Conservation (phyloP, 2,797 vertebrate species). For the Mallotus villosus region DNA sequence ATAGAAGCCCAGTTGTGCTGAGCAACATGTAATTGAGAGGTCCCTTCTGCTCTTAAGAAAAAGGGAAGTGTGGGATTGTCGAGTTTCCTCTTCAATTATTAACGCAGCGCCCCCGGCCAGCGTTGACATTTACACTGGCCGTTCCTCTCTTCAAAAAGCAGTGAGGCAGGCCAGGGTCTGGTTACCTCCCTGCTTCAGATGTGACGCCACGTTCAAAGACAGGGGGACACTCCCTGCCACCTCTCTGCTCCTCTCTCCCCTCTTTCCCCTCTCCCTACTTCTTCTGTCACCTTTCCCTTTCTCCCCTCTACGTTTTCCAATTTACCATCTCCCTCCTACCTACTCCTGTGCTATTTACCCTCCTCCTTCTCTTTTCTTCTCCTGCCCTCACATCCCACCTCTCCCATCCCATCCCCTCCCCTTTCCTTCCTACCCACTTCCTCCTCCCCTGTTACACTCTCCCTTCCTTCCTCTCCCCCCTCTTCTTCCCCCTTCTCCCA, state of each 20-base stretch:
- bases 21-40: conserved; percentile 51
- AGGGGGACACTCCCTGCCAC: conserved; percentile 36
- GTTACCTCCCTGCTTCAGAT: conserved; percentile 45
- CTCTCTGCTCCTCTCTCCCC: background rate
- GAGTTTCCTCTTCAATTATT: conserved; percentile 54
- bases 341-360: background rate
- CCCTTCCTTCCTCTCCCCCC: conserved; percentile 20
- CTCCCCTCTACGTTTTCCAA: background rate
- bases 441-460: background rate
- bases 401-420: too few species aligned
- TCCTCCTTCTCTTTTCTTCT: background rate
- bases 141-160: conserved; percentile 53
- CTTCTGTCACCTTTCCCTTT: too few species aligned
- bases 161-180: conserved; percentile 45
- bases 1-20: conserved; percentile 37
- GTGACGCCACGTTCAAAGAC: conserved; percentile 40
- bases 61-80: conserved; percentile 47
- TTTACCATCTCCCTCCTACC: background rate
- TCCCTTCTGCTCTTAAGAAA: conserved; percentile 35
- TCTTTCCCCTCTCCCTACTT: too few species aligned
- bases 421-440: too few species aligned
- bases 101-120: conserved; percentile 50
- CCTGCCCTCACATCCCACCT: too few species aligned
- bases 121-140: conserved; percentile 46
- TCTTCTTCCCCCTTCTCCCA: conserved; percentile 11